Conservation (phyloP, 2,797 vertebrate species). For the Brachyrhaphis roseni region DNA sequence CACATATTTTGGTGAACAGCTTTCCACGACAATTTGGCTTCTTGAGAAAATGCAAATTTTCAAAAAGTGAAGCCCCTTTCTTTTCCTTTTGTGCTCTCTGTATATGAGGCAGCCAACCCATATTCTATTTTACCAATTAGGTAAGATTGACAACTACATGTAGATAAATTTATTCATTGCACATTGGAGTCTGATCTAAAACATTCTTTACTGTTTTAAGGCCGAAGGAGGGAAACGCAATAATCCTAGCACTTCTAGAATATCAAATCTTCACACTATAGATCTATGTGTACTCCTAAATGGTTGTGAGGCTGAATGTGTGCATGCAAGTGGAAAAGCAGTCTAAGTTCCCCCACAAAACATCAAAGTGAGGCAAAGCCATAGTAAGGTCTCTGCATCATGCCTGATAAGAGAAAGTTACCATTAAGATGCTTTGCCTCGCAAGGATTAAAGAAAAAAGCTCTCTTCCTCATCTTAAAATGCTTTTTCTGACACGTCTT, state of each 20-base stretch:
- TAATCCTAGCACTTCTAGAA: slow-evolving; percentile 44
- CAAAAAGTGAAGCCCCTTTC: background rate
- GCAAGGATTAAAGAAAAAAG: slow-evolving; percentile 68
- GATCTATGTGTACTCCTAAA: slow-evolving; percentile 57
- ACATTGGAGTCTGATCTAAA: slow-evolving; percentile 50
- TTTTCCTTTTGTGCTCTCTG: background rate
- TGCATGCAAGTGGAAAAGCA: slow-evolving; percentile 52
- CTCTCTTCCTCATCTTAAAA: slow-evolving; percentile 54
- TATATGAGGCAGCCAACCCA: background rate
- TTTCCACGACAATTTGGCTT: background rate
- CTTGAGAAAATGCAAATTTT: background rate
- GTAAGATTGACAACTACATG: slow-evolving; percentile 1
- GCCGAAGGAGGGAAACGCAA: slow-evolving; percentile 34
- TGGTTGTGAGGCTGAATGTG: slow-evolving; percentile 47
- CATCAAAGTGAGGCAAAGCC: slow-evolving; percentile 77
- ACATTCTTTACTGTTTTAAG: slow-evolving; percentile 35
- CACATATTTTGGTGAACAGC: background rate
- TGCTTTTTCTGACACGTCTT: slow-evolving; percentile 50
- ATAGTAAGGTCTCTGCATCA: slow-evolving; percentile 74
- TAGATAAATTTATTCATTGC: slow-evolving; percentile 28
- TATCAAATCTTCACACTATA: slow-evolving; percentile 45
- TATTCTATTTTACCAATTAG: background rate
- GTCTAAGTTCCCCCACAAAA: slow-evolving; percentile 51
- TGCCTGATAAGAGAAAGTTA: slow-evolving; percentile 77
- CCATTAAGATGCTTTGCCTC: slow-evolving; percentile 77